These are phyloP conservation scores for Psittacula cyanocephala DNA, from an alignment of 2,113 vertebrate species.

Conservation along the genomic window DNA sequence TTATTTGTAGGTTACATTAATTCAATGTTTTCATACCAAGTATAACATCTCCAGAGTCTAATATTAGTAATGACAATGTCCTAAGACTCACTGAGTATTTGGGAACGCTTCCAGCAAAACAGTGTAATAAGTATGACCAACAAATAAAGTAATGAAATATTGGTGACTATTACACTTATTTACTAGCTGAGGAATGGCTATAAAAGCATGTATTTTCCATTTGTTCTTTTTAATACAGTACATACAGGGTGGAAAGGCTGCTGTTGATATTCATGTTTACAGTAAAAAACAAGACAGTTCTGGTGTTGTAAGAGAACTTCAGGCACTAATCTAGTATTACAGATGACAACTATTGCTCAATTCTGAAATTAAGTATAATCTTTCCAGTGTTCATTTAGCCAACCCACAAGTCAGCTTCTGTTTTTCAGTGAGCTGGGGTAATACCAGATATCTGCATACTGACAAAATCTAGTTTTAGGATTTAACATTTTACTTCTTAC, in stretches of 20 bases:
- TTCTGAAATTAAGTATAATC: not conserved
- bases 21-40: not conserved
- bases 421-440: not conserved
- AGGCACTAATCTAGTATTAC: not conserved
- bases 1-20: not conserved
- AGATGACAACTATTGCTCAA: not conserved
- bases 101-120: not conserved
- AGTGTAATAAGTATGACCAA: not conserved
- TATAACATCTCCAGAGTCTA: not conserved
- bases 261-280: not conserved
- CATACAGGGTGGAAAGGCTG: not conserved
- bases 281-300: not conserved
- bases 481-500: not conserved
- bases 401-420: not conserved
- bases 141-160: not conserved
- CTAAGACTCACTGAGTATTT: not conserved
- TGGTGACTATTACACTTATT: not conserved
- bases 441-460: rapidly evolving
- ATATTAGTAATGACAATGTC: not conserved
- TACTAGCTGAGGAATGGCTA: not conserved
- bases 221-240: not conserved
- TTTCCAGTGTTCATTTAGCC: not conserved
- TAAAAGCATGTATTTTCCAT: not conserved
- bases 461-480: not conserved
- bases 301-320: conserved; percentile 20